Base-by-base conservation (phyloP, 2,797 vertebrate genomes). In the Mastacembelus armatus region DNA sequence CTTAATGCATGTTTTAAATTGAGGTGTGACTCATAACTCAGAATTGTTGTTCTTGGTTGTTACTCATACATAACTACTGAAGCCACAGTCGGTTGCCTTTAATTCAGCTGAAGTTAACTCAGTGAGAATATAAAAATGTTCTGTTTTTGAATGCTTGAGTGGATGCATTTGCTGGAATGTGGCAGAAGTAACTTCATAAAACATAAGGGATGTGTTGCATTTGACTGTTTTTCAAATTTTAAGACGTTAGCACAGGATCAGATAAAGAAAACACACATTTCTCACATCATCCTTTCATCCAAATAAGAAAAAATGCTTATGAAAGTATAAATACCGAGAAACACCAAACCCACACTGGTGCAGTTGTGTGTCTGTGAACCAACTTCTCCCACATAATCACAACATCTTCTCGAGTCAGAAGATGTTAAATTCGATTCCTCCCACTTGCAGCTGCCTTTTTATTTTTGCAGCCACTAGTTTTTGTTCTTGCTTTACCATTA, bases 371-470 rank as follows among this genome's bases (percentile, higher is more conserved):
- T 84, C 74, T 74, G 71, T 82, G 74, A 43, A 68, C 76, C 52
- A 45, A 63, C 69, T 55, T 81, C 78, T 68, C 88, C 79, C 86
- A 84, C 83, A 32, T 77, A 81, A 81, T 75, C 74, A 75, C 82
- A 63, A 26, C 71, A 63, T 84, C 76, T 77, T 71, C 70, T 57
- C 30, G 6, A 84, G 63, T 77, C 77, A 77, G 74, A 77, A 77
- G 74, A 85, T 51, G 79, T 74, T 86, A 26, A 43, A 52, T 63
- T 30, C 43, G 16, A 60, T 73, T 79, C 85, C 88, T 87, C 87
- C 89, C 87, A 91, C 89, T 84, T 84, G 80, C 86, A 88, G 89
- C 83, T 87, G 86, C 80, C 76, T 82, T 73, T 77, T 71, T 66
- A 16, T 71, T 64, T 50, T 29, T 26, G 48, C 39, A 30, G 47